These are phyloP conservation scores for Sesia apiformis DNA, from an alignment of 2,888 invertebrate genomes.

Conservation along the genomic window DNA sequence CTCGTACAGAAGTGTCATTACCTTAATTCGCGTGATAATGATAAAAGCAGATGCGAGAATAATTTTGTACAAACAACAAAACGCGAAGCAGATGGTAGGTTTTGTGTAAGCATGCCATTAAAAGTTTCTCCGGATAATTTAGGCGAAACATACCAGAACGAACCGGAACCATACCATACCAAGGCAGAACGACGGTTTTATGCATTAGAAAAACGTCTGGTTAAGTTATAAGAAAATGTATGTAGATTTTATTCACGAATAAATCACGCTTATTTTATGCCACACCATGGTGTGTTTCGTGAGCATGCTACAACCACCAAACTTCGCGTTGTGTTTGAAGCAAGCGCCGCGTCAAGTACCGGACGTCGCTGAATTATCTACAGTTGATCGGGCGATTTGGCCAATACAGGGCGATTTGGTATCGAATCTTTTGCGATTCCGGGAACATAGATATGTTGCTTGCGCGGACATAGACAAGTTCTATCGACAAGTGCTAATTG, in stretches of 20 bases:
- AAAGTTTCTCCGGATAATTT: constrained; percentile 5
- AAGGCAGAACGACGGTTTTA: constrained; percentile 8
- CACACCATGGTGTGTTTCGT: constrained; percentile 11
- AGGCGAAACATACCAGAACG: constrained; percentile 10
- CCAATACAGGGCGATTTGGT: constrained; percentile 14
- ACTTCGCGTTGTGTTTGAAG: constrained; percentile 8
- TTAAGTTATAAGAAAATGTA: constrained; percentile 4
- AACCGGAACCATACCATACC: no score
- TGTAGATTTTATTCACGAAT: constrained; percentile 13
- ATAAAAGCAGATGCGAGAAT: background rate
- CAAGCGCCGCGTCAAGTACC: constrained; percentile 6
- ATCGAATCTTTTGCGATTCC: constrained; percentile 14
- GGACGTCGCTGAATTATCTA: constrained; percentile 13
- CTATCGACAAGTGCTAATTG: constrained; percentile 7
- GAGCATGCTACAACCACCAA: constrained; percentile 7
- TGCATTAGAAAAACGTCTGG: constrained; percentile 9
- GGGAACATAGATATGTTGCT: constrained; percentile 11
- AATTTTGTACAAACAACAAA: constrained; percentile 3
- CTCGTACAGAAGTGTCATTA: no score
- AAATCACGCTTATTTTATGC: constrained; percentile 7
- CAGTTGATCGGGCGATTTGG: constrained; percentile 13
- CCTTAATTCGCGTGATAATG: background rate
- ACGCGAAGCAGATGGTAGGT: constrained; percentile 9
- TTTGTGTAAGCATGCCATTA: constrained; percentile 8
- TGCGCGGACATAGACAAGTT: constrained; percentile 18